These are phyloP conservation scores for Entomyzon cyanotis DNA, from an alignment of 2,113 vertebrate genomes.

Conservation along the genomic window DNA sequence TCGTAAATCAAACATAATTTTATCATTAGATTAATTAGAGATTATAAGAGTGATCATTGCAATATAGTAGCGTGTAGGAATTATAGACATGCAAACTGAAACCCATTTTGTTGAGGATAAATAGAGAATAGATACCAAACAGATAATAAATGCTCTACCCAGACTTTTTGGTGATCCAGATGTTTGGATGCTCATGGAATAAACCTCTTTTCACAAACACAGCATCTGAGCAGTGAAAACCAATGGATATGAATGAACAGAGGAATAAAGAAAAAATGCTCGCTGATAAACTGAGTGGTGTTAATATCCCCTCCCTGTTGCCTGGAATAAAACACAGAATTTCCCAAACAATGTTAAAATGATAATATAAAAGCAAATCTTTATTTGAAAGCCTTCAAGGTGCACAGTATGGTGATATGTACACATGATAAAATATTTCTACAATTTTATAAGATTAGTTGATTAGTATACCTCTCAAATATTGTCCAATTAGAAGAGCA, in stretches of 20 bases:
- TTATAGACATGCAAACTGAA: neutral
- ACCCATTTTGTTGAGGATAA: neutral
- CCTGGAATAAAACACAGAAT: neutral
- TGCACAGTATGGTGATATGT: neutral
- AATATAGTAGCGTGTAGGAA: neutral
- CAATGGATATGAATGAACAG: neutral
- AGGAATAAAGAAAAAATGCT: neutral
- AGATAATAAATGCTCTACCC: neutral
- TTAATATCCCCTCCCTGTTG: neutral
- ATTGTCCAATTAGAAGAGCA: neutral
- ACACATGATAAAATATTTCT: neutral
- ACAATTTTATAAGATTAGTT: neutral
- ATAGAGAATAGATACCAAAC: neutral
- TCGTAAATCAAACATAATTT: neutral
- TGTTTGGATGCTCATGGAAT: neutral
- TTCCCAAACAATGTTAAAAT: neutral
- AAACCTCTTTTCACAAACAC: neutral
- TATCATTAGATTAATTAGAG: neutral
- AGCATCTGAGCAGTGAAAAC: neutral
- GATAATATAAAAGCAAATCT: neutral
- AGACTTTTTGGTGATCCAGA: neutral
- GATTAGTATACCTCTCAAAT: neutral
- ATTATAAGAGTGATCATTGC: neutral
- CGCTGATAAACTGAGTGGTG: rapidly evolving
- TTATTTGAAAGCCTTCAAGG: neutral